Evolutionary conservation across 2,113 vertebrate genomes (phyloP), one percentile per base, ranked within the genome.

Genomic region (Cephalophus harveyi): DNA sequence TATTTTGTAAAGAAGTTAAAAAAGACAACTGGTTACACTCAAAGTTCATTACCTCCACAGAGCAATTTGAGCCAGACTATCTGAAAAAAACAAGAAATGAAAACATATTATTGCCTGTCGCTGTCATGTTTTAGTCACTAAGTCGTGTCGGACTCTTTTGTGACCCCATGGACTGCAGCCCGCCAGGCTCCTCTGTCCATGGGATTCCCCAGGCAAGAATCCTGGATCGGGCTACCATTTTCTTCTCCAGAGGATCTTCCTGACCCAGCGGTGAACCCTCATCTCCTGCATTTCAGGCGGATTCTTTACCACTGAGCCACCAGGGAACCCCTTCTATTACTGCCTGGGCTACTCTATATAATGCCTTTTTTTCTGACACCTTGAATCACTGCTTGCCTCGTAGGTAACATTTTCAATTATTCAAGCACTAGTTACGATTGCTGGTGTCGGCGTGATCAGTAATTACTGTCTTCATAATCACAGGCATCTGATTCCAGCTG

Each of bases 401-500:
- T 43, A 98, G 92, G 95, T 97, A 97, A 91, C 64, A 85, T 96
- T 96, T 97, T 98, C 52, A 98, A 97, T 98, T 98, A 96, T 98
- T 98, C 92, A 98, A 96, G 87, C 83, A 93, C 83, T 15, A 79
- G 95, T 95, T 97, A 97, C 90, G 67, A 97, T 92, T 67, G 40
- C 91, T 92, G 60, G 84, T 98, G 95, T 97, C 30, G 1, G 88
- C 95, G 95, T 36, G 97, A 96, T 95, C 96, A 94, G 95, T 98
- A 98, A 98, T 98, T 98, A 97, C 96, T 28, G 7, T 67, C 97
- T 98, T 97, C 97, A 96, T 98, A 98, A 98, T 97, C 94, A 96
- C 96, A 97, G 95, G 91, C 93, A 92, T 98, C 97, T 96, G 97
- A 98, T 96, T 98, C 98, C 98, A 98, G 98, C 97, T 98, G 98